phyloP scores from a whole-genome alignment of 2,888 invertebrate species.

The Megamerina dolium region DNA sequence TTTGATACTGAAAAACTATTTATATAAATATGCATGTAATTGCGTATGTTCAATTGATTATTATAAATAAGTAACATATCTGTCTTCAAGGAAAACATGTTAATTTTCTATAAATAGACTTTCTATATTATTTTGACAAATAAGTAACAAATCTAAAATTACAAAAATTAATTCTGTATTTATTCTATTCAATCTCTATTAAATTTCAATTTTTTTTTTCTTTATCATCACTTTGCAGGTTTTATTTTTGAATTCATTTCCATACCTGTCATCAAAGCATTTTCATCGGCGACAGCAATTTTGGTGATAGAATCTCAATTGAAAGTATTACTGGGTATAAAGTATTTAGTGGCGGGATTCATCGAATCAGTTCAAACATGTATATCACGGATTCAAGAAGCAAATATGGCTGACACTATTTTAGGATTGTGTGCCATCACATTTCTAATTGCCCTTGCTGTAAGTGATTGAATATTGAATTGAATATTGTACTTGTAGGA shows the following conservation, averaged over 20 bases:
- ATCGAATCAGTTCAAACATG: conserved; percentile 57
- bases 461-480: conserved; percentile 42
- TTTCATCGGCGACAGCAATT: conserved; percentile 77
- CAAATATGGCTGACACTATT: conserved; percentile 58
- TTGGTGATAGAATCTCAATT: conserved; percentile 73
- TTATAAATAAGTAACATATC: no score
- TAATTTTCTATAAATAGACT: neutral
- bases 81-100: no score
- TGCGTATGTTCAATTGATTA: no score
- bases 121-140: neutral
- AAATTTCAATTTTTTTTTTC: neutral
- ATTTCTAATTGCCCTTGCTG: conserved; percentile 63
- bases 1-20: no score
- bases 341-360: conserved; percentile 64
- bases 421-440: conserved; percentile 63
- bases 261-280: conserved; percentile 77
- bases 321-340: conserved; percentile 68
- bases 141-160: neutral
- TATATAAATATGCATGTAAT: no score
- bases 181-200: neutral
- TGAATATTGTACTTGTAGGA: no score
- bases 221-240: conserved; percentile 51
- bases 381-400: conserved; percentile 51
- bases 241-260: conserved; percentile 83
- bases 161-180: neutral